Conservation (phyloP, 2,797 vertebrate species). For the Eospalax fontanierii region DNA sequence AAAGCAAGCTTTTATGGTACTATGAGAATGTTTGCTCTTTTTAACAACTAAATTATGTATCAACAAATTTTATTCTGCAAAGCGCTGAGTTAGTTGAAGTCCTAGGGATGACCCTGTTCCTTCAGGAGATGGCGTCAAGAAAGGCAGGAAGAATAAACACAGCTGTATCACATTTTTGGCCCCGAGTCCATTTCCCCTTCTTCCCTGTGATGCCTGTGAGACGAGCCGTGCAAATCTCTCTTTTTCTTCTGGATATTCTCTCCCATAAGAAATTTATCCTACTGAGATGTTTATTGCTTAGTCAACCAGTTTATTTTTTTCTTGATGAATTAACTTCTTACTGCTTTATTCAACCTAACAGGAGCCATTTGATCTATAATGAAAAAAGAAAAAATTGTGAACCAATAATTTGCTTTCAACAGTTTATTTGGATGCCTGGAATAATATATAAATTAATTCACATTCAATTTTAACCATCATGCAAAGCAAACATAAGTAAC, state of each 20-base stretch:
- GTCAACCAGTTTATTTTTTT: neutral
- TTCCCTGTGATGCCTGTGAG: conserved; percentile 7
- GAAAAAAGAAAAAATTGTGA: conserved; percentile 24
- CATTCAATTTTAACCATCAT: neutral
- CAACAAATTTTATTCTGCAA: neutral
- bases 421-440: neutral
- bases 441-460: conserved; percentile 32
- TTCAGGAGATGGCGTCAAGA: neutral
- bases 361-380: conserved; percentile 34
- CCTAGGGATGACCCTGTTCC: neutral
- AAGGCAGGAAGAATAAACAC: neutral
- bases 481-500: conserved; percentile 21
- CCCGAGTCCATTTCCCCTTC: neutral
- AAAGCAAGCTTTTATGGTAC: neutral
- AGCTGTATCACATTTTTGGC: neutral
- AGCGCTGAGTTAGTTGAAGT: neutral
- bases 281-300: neutral
- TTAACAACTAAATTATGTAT: neutral
- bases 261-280: neutral
- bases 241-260: neutral
- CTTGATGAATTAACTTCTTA: conserved; percentile 31
- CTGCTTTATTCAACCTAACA: neutral
- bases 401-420: neutral
- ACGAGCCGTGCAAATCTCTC: neutral
- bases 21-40: neutral